Evolutionary conservation across 2,888 invertebrate species (phyloP).

Genomic region (Eilema sororculum): DNA sequence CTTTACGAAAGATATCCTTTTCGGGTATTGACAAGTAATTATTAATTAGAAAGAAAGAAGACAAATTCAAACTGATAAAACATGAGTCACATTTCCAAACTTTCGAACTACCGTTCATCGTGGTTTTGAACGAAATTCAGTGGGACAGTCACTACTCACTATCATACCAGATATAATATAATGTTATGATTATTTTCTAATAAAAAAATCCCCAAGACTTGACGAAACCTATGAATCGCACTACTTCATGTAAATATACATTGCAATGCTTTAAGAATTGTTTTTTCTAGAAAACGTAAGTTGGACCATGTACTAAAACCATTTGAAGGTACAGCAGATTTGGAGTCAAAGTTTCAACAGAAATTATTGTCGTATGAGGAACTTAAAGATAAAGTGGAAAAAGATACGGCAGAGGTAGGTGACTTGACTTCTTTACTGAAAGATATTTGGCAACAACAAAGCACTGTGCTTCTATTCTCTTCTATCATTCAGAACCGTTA

Average conservation of each 20-base stretch:
- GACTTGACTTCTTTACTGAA: not conserved
- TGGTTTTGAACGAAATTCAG: no score
- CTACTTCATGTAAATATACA: not conserved
- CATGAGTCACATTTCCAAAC: no score
- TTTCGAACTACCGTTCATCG: no score
- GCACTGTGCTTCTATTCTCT: not conserved
- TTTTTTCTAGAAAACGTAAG: constrained; percentile 73
- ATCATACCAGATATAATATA: no score
- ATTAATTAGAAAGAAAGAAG: no score
- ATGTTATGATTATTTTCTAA: no score
- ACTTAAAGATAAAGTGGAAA: constrained; percentile 73
- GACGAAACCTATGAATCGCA: not conserved
- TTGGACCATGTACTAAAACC: constrained; percentile 79
- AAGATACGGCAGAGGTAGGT: constrained; percentile 73
- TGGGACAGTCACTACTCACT: no score
- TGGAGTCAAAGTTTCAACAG: constrained; percentile 80
- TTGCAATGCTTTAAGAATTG: not conserved
- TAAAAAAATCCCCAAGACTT: not conserved
- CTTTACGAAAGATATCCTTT: no score
- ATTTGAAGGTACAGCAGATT: constrained; percentile 68
- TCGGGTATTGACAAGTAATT: no score
- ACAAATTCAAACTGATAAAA: no score
- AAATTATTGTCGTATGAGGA: constrained; percentile 74
- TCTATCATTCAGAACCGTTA: not conserved
- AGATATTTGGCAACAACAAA: not conserved